Base-by-base conservation (phyloP, 2,797 vertebrate species). In the Alca torda region DNA sequence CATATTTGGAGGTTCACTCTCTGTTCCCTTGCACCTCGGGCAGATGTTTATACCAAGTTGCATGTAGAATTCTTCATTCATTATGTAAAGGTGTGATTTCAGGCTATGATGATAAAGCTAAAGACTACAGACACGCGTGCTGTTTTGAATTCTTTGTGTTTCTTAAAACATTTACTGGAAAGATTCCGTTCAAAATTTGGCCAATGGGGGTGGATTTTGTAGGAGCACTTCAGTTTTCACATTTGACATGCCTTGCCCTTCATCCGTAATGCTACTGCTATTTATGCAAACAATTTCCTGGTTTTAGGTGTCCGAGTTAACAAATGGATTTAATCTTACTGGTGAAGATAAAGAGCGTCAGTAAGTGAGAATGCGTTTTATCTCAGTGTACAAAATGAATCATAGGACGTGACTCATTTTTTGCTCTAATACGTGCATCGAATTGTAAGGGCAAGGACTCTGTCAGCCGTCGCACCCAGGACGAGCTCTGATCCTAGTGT, bases 91-190 rank as follows among this genome's bases (percentile, higher is more conserved):
- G 17, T 73, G 13, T 50, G 19, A 56, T 63, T 89, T 13, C 14
- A 63, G 17, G 11, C 12, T 70, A 2, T 15, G 19, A 9, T 16
- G 11, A 6, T 67, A 57, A 57, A 41, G 57, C n/a, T 79, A 4
- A 59, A 77, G 31, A 56, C 46, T 0, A 2, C 9, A 37, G 63
- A 16, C 1, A 1, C 4, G 3, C 1, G 0, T 60, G 16, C 43
- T 67, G 11, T 37, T 75, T 56, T 43, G 17, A 89, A 56, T 69
- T 82, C 13, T 45, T 74, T 50, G 3, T 63, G 18, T 72, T 93
- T 85, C 63, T 54, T 76, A 41, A 85, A 83, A 63, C 16, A 7
- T 0, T 3, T 41, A 18, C 4, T 56, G 19, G 25, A 69, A 82
- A 59, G n/a, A 33, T 53, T 61, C 18, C 53, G 8, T 67, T 77